These are phyloP conservation scores for Macrosiphum euphorbiae DNA, from an alignment of 2,888 invertebrate species.

Conservation along the genomic window DNA sequence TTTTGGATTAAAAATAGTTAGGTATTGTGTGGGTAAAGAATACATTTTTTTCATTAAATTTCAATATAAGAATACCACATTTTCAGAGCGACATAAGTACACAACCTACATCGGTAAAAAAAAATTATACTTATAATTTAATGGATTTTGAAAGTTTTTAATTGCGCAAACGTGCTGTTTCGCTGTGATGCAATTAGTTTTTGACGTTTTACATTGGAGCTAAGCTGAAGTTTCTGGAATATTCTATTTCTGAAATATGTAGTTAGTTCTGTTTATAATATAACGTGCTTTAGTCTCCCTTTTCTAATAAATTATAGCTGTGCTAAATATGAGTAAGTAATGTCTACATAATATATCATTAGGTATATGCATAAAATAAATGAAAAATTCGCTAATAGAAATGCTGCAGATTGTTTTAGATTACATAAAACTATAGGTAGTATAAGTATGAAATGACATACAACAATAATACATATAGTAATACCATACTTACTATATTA, in stretches of 20 bases:
- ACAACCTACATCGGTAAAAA: neutral
- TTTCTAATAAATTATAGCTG: neutral
- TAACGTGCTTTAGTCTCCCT: neutral
- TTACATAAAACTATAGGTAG: neutral
- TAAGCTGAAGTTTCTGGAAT: neutral
- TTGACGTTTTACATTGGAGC: neutral
- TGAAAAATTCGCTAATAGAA: neutral
- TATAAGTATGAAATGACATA: neutral
- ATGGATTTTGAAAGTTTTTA: slow-evolving; percentile 20
- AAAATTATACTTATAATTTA: neutral
- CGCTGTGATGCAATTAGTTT: neutral
- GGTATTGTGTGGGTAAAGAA: neutral
- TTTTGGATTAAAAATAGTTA: neutral
- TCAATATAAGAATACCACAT: neutral
- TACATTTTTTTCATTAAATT: neutral
- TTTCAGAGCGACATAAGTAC: neutral
- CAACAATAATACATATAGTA: neutral
- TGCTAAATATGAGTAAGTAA: neutral
- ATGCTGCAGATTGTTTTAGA: neutral
- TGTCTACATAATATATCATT: neutral
- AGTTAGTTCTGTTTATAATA: neutral
- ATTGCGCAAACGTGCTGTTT: neutral
- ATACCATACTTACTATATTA: neutral
- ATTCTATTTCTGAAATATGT: neutral
- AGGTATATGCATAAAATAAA: neutral